Conservation (phyloP, 1,140 invertebrate species). For the Rhagoletis pomonella region DNA sequence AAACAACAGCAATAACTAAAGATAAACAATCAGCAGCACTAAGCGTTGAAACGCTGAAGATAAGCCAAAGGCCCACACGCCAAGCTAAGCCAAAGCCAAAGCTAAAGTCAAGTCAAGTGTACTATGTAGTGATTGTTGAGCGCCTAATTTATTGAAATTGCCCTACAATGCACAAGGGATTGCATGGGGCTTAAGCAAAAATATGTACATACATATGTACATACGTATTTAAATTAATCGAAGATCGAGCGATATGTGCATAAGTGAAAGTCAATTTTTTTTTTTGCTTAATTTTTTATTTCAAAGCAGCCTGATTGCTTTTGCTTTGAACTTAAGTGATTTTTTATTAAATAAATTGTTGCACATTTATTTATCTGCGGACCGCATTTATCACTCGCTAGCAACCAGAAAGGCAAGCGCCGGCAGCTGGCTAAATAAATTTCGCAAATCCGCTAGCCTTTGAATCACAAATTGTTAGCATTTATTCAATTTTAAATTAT, state of each 20-base stretch:
- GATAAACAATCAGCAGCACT: conserved; percentile 10
- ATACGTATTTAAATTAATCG: conserved; percentile 10
- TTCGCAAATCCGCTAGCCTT: background rate
- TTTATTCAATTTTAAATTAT: conserved; percentile 35
- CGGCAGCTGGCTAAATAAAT: background rate
- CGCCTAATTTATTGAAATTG: conserved; percentile 30
- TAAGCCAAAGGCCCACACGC: background rate
- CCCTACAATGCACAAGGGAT: background rate
- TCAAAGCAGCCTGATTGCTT: background rate
- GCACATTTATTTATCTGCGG: conserved; percentile 42
- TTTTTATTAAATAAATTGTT: conserved; percentile 50
- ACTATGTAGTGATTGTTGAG: background rate
- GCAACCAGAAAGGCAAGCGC: background rate
- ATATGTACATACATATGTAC: too few species aligned
- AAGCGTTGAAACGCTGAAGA: conserved; percentile 26
- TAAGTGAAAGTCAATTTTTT: background rate
- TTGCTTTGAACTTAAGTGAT: conserved; percentile 31
- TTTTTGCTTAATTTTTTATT: conserved; percentile 21
- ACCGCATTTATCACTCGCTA: background rate
- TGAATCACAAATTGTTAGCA: background rate
- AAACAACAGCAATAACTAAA: conserved; percentile 1
- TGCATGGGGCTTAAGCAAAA: background rate
- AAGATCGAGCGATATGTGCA: conserved; percentile 10
- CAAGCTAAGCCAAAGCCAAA: background rate
- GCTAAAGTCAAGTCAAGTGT: background rate